Base-by-base conservation (phyloP, 2,797 vertebrate genomes). In the Acanthopagrus latus region DNA sequence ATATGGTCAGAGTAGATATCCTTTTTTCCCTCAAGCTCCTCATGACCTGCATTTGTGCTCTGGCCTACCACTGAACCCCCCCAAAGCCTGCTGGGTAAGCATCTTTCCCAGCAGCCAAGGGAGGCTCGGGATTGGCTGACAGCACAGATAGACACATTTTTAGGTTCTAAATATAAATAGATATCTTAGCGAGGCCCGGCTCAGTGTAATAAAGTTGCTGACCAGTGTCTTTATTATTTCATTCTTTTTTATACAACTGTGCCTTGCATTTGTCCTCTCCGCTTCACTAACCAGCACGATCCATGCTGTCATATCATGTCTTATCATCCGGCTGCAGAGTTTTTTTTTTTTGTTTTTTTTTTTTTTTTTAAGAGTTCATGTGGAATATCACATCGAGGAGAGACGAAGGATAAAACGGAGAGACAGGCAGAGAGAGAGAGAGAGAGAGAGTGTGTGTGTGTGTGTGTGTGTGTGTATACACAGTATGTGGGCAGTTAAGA, bases 21-120 rank as follows among this genome's bases (percentile, higher is more conserved):
- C 3, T 79, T 71, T 71, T 63, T 63, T 59, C 86, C 85, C 76
- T 79, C 63, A 29, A 91, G 91, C 86, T 73, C 41, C 65, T 54
- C 41, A n/a, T 90, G 91, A 93, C 88, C 91, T 76, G 86, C 38
- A 62, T 85, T 85, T 92, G 78, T 77, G 66, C 87, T 75, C 43
- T 90, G 86, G 74, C 89, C 91, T 76, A 46, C 50, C 9, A 16
- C 1, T 93, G 91, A 94, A 92, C 91, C 77, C 29, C 29, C 65
- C 76, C 65, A 80, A 84, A 79, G 86, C 88, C 83, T 84, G 33
- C 86, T 81, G 89, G 84, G 80, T 90, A 90, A 79, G 78, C 77
- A 71, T 74, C 50, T 63, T 72, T 64, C 50, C 56, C 68, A 59
- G 56, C 69, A 59, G 18, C n/a, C 2, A 27, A 56, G 71, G 59